Evolutionary conservation across 2,888 invertebrate genomes (phyloP), one percentile per base, ranked within the genome.

Genomic region (Watsonalla binaria): DNA sequence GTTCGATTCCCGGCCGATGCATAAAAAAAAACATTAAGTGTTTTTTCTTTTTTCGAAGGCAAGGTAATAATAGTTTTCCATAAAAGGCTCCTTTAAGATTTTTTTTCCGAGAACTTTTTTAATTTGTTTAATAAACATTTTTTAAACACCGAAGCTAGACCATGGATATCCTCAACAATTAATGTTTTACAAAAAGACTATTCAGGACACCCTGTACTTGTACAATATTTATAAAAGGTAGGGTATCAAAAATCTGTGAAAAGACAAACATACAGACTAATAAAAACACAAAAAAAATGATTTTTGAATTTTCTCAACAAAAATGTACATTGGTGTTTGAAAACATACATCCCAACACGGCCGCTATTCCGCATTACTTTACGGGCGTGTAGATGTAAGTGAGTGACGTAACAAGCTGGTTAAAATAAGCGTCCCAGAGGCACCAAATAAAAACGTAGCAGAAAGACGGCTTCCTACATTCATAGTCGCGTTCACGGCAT

Each of bases 1-100:
- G 84, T 84, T 84, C 83, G 84, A 84, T 84, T 84, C 84, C 84
- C 83, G 85, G 85, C 80, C 82, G 82, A 86, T 84, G 84, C 83
- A 11, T 11, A 42, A 8, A 5, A 11, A 42, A 8, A 5, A 11
- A 5, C 5, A 11, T 11, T 42, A 82, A 6, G 5, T 8, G 46
- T 53, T 62, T 60, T 60, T 54, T 46, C n/a, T n/a, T n/a, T 54
- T 52, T 58, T 55, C 54, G 55, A 37, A 5, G 14, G 13, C n/a
- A 46, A 13, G 6, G 14, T 14, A 14, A 5, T 46, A 46, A 46
- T 8, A 46, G 11, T 14, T 37, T 11, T 24, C 1, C 4, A 24
- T 24, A 24, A 24, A 24, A 24, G 24, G 24, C 4, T 24, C 24
- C 24, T 24, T 24, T 24, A 24, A 24, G 24, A 24, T 24, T 24